A percentile compares a stretch with the other conserved stretches of the same genome.
phyloP scores from a whole-genome alignment of 2,888 invertebrate genomes.

The Thelaira solivaga region DNA sequence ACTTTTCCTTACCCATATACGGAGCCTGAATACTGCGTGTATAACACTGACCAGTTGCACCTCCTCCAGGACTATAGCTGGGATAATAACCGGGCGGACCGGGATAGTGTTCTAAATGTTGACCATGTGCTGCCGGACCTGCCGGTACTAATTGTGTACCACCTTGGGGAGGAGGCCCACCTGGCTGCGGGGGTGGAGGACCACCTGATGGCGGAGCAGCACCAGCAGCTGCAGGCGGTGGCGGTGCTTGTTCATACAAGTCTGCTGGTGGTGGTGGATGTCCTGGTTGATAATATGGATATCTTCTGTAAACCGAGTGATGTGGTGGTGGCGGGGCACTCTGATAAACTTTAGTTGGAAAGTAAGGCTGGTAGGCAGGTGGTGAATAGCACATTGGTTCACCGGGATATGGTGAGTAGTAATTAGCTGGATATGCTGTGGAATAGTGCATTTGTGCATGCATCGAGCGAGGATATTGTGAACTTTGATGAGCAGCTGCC shows the following conservation, averaged over 20 bases:
- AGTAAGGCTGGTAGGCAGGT: constrained; percentile 79
- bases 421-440: constrained; percentile 76
- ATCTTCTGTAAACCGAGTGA: constrained; percentile 71
- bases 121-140: constrained; percentile 75
- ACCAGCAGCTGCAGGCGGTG: constrained; percentile 60
- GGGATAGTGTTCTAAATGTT: constrained; percentile 79
- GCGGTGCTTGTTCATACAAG: constrained; percentile 73
- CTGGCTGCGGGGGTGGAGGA: constrained; percentile 65
- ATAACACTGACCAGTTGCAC: constrained; percentile 78
- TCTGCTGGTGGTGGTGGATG: constrained; percentile 71
- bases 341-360: constrained; percentile 78
- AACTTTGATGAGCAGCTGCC: constrained; percentile 73
- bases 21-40: constrained; percentile 78
- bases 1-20: constrained; percentile 78
- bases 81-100: constrained; percentile 80
- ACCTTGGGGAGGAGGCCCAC: constrained; percentile 68
- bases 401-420: constrained; percentile 76
- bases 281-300: constrained; percentile 71
- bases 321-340: constrained; percentile 70
- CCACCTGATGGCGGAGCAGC: constrained; percentile 54
- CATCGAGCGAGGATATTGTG: constrained; percentile 74
- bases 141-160: constrained; percentile 77
- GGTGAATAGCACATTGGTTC: constrained; percentile 78
- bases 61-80: constrained; percentile 78
- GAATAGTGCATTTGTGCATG: constrained; percentile 77